Base-by-base conservation (phyloP, 2,888 invertebrate species). In the Eupeodes luniger region DNA sequence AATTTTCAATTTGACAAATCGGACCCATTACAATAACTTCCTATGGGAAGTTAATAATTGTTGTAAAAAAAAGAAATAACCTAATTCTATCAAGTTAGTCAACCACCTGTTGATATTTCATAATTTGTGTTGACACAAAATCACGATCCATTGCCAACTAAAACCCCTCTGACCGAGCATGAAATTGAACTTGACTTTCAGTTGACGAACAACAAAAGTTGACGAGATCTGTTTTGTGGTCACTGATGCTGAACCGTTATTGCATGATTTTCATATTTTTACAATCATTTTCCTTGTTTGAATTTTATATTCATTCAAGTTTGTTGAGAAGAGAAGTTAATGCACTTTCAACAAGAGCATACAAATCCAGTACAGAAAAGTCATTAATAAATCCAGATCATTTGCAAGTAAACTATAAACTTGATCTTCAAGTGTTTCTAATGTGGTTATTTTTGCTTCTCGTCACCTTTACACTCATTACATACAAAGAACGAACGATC, bases 161-260 rank as follows among this genome's bases (percentile, higher is more conserved):
- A 34, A 11, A 47, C 5, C n/a, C n/a, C 77, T 64, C 12, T 69
- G 70, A 66, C 64, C 70, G 82, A 76, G 64, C 87, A 76, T 87
- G 80, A 74, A 77, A 74, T 81, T 81, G 87, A 84, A 87, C 87
- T 84, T 87, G 83, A 87, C 87, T 55, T 51, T 72, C 64, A 70
- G 67, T 27, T 34, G 34, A 59, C 7, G 40, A 47, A 55, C 4
- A 62, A 49, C 59, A 67, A 64, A 66, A 66, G 11, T 19, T 49
- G 27, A 49, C 66, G 57, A 49, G 19, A 64, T 36, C 19, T 16
- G 49, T 59, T 49, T 12, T 19, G 19, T 44, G 7, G 16, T 11
- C 5, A n/a, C 66, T 4, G 59, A 59, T 27, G 6, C 9, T 19
- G 16, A 66, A 53, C 70, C 16, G 51, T 57, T 19, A 51, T 40